Evolutionary conservation across 2,888 invertebrate genomes (phyloP), one percentile per base, ranked within the genome.

Genomic region (Drosophila incognita): DNA sequence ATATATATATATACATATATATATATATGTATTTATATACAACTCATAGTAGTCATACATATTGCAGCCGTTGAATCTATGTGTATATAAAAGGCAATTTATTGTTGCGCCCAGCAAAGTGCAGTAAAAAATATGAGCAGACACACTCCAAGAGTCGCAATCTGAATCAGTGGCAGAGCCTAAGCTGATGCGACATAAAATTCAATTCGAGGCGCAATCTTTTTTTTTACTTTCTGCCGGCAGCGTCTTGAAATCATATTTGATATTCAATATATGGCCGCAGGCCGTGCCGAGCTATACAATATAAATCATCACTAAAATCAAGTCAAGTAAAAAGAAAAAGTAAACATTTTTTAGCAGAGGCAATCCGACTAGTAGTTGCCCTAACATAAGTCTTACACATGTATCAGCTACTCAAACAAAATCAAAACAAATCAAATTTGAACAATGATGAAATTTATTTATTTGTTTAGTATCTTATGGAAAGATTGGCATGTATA

Each of bases 301-400:
- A 64, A 79, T 76, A 83, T 82, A 83, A 84, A 83, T 79, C 83
- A 81, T 78, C 72, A 81, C 78, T 87, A 81, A 83, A 82, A 73
- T 69, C 70, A 53, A 66, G 57, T 51, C 70, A 51, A 51, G 40
- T 42, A 42, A 33, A 51, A 24, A 38, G 27, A n/a, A 64, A n/a
- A 42, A 33, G 46, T 24, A 8, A 4, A 15, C 4, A 6, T 11
- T 46, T 46, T 8, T 8, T 24, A 15, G 24, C 4, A 13, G 8
- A 0, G 15, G 15, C 1, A 15, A 4, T 15, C 15, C 21, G 46
- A 46, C 46, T 46, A 46, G 24, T 15, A 46, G 46, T 24, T 46
- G 24, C 46, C 46, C 46, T 46, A 24, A 15, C 8, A 15, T 21
- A 7, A 11, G 11, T 18, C 38, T 18, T 8, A 18, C 7, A 18